These are phyloP conservation scores for Drosophila melanogaster DNA, from an alignment of 1,140 invertebrate species.

Conservation along the genomic window DNA sequence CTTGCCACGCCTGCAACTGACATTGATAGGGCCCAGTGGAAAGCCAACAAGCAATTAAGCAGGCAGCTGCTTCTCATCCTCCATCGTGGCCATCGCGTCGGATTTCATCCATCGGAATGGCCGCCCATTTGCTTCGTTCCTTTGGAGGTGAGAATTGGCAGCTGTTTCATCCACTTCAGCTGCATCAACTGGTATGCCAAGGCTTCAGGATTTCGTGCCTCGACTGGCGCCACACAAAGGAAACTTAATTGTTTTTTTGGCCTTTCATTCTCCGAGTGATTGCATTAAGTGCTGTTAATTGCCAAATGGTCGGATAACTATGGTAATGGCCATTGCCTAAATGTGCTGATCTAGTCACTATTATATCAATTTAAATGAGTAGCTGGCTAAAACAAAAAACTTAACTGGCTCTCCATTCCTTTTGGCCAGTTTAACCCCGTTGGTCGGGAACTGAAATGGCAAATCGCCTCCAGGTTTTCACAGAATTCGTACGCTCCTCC, in stretches of 20 bases:
- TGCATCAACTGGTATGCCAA: constrained; percentile 3
- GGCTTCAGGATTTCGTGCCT: background rate
- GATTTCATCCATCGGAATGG: too few relatives aligned
- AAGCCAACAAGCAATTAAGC: constrained; percentile 56
- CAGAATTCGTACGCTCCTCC: background rate
- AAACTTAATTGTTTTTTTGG: constrained; percentile 44
- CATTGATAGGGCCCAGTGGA: constrained; percentile 40
- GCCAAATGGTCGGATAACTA: constrained; percentile 35
- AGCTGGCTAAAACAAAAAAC: background rate
- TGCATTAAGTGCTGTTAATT: constrained; percentile 37
- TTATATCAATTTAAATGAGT: constrained; percentile 9
- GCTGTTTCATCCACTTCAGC: background rate
- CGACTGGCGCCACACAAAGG: constrained; percentile 28
- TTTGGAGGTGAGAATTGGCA: constrained; percentile 1
- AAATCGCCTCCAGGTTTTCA: constrained; percentile 10
- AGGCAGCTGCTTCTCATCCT: constrained; percentile 24
- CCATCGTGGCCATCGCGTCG: background rate
- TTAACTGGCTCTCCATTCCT: background rate
- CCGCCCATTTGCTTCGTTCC: too few relatives aligned
- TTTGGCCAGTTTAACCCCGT: background rate
- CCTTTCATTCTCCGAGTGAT: constrained; percentile 8
- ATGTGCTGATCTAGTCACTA: constrained; percentile 15
- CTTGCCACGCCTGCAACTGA: constrained; percentile 40
- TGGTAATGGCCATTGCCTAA: constrained; percentile 28
- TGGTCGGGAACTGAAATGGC: constrained; percentile 5